Conservation (phyloP, 2,113 vertebrate species). For the Tachysurus fulvidraco region DNA sequence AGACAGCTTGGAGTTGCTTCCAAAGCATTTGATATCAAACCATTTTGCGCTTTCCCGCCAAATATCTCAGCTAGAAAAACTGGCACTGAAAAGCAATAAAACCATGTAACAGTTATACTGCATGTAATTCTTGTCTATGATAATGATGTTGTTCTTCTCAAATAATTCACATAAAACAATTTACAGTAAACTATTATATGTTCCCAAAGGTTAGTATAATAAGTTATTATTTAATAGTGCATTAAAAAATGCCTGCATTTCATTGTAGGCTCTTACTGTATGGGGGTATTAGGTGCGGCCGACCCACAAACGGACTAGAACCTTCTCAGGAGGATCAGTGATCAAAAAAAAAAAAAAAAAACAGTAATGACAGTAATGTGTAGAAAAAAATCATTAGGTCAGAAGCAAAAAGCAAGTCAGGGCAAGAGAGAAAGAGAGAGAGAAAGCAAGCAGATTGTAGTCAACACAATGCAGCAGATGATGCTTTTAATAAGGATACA, state of each 20-base stretch:
- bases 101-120: background rate
- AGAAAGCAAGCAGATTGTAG: slow-evolving; percentile 65
- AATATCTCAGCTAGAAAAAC: background rate
- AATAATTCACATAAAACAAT: background rate
- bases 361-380: background rate
- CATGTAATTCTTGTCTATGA: background rate
- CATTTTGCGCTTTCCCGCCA: background rate
- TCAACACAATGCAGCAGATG: slow-evolving; percentile 75
- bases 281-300: background rate
- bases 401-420: slow-evolving; percentile 18
- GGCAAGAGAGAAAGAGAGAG: background rate
- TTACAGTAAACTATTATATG: background rate
- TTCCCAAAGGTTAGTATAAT: background rate
- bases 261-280: background rate
- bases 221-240: background rate
- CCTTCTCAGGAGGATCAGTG: background rate
- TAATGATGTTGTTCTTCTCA: background rate
- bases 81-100: background rate
- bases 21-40: background rate
- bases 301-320: background rate
- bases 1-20: background rate
- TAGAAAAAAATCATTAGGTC: background rate
- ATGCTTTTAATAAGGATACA: slow-evolving; percentile 92
- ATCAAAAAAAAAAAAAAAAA: background rate
- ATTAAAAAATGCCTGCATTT: background rate